Base-by-base conservation (phyloP, 2,113 vertebrate species). In the Alethe diademata region DNA sequence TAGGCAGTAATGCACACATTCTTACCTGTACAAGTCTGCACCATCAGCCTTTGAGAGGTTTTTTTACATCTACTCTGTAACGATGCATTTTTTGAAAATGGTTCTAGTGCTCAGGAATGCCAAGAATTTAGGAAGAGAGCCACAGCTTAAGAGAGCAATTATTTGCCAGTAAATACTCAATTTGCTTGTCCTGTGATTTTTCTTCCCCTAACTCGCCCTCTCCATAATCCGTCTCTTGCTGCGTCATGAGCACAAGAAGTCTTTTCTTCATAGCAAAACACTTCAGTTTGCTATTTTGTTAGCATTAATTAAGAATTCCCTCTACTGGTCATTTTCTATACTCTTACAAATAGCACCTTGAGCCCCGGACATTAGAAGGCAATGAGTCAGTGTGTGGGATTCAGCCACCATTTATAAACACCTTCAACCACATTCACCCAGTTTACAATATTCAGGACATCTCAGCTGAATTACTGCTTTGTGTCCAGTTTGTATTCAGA, bases 231-330 rank as follows among this genome's bases (percentile, higher is more conserved):
- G 88, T 95, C 96, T 94, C 97, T 98, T 96, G 96, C 97, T 98
- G 97, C 94, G 95, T 97, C 97, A 98, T 76, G 74, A 98, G 97
- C 97, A 98, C 97, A 98, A 98, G 97, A 97, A 97, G 96, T 94
- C 98, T 98, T 97, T 98, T 98, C 97, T 98, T 97, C 90, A 81
- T 88, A 98, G 96, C 93, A 96, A 92, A 98, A 97, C 97, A 97
- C 94, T 97, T 97, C 96, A 97, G 94, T 96, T 97, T 93, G 95
- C 94, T 97, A 84, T 98, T 98, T 97, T 97, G 96, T 97, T 97
- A 98, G 97, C 95, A 96, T 98, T 98, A 98, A 98, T 98, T 98
- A 98, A 97, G 98, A 98, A 98, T 97, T 97, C 97, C 97, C 97
- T 97, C 96, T 92, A 72, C 97, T 97, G 97, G 95, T 96, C 96